A percentile compares a stretch with the other conserved stretches of the same genome.
Conservation (phyloP, 2,797 vertebrate species). For the Garrulus glandarius region DNA sequence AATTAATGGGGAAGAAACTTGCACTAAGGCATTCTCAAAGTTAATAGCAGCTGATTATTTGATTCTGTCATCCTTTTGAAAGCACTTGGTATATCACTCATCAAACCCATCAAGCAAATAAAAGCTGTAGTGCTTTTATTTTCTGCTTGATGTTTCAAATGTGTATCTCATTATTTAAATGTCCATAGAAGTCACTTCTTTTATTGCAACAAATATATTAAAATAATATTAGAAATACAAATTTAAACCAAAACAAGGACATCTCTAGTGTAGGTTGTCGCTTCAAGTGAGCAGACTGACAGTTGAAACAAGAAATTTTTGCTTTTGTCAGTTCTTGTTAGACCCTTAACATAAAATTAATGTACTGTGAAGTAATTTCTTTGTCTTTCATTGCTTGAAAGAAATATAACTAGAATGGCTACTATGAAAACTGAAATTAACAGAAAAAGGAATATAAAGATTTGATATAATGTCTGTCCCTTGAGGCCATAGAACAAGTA, state of each 20-base stretch:
- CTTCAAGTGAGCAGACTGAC: neutral
- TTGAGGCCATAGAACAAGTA: neutral
- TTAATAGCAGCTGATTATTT: neutral
- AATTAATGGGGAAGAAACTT: neutral
- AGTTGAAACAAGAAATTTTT: neutral
- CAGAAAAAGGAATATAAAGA: neutral
- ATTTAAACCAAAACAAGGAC: slow-evolving; percentile 5
- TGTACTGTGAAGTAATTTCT: slow-evolving; percentile 10
- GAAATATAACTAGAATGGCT: neutral
- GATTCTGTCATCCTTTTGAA: neutral
- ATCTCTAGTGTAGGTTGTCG: slow-evolving; percentile 8
- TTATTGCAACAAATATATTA: neutral
- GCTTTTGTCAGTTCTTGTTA: slow-evolving; percentile 23
- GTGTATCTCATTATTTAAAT: neutral
- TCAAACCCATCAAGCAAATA: neutral
- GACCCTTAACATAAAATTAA: slow-evolving; percentile 24
- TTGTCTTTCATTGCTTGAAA: slow-evolving; percentile 6
- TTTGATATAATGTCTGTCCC: neutral
- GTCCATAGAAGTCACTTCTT: neutral
- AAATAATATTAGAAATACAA: slow-evolving; percentile 2
- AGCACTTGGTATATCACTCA: neutral
- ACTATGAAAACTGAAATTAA: neutral
- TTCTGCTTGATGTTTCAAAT: neutral
- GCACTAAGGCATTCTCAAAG: neutral
- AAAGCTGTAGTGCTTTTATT: neutral